Base-by-base conservation (phyloP, 1,140 invertebrate genomes). In the Oreohelix idahoensis region DNA sequence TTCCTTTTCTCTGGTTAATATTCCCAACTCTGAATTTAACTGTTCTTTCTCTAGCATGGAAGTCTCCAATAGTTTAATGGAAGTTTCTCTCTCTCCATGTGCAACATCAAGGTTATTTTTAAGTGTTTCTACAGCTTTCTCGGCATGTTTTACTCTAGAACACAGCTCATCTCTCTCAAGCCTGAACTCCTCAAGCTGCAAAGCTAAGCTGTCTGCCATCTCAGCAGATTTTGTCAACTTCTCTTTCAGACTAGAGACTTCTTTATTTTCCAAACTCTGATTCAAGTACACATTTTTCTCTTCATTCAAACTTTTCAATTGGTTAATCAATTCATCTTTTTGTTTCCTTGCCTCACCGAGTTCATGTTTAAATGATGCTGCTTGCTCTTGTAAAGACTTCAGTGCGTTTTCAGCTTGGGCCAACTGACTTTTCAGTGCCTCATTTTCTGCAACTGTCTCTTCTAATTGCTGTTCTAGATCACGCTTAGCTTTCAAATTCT, bases 401-500 rank as follows among this genome's bases (percentile, higher is more conserved):
- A 73, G 1, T 32, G 11, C 1, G 20, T 42, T 45, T 29, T 73
- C 66, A 10, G 70, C 36, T 23, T 83, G 17, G 23, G 45, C 42
- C 0, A 83, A 32, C 76, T 79, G 74, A 8, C 11, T 70, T 2
- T 42, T 66, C 35, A 84, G 51, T 26, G 51, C 35, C 4, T 70
- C 32, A 11, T 84, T 84, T 20, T 77, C 81, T 75, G 45, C 73
- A 73, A 17, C 69, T 39, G 45, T 58, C 69, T 45, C 49, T 42
- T 5, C 20, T 23, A 66, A 32, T 32, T 73, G 36, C 2, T 73
- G 23, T 42, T 73, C 38, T 23, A 73, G n/a, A 26, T 73, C 71
- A 4, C 17, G 15, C 23, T 73, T 38, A n/a, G 1, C 20, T 45
- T 83, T 82, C 32, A 91, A 91, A 84, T 91, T 70, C 66, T 84